Evolutionary conservation across 2,888 invertebrate genomes (phyloP), one percentile per base, ranked within the genome.

Genomic region (Sphaerophoria rueppellii): DNA sequence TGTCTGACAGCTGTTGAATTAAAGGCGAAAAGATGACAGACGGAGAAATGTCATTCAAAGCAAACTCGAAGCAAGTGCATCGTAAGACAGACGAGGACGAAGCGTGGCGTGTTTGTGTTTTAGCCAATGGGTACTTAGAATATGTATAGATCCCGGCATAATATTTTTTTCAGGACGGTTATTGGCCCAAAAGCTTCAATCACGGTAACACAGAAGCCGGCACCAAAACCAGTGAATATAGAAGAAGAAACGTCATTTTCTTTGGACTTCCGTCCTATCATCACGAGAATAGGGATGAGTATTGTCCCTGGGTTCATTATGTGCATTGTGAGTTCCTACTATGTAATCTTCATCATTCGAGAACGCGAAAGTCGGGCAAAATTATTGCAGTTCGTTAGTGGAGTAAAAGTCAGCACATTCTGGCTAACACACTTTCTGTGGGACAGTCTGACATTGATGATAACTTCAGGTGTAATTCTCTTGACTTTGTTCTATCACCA

Each of bases 371-470:
- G 93, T 48, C 94, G 95, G 54, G 94, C 96, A 0, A 96, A 96
- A 89, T 93, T 96, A 61, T 91, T 96, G 24, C 96, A 96, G 89
- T 95, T 95, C 88, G 95, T 96, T 0, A 95, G 96, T 4, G 96
- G 96, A 0, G 94, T 95, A 0, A 94, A 94, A 79, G 94, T 95
- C 0, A 91, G 93, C 7, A 94, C 95, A 2, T 95, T 95, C 91
- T 97, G 97, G 97, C 87, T 93, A 2, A 93, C 95, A 0, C 94
- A 95, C 0, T 94, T 95, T 6, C 54, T 95, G 0, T 96, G 91
- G 88, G 91, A 91, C 60, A 87, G 88, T 43, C 6, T 92, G 9
- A 94, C 95, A 1, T 94, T 95, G 91, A 95, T 96, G 95, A 88
- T 93, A 4, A 94, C 95, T 0, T 94, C 95, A 0, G 93, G 95